These are phyloP conservation scores for Dicyrtoma fusca DNA, from an alignment of 2,888 invertebrate species.

Conservation along the genomic window DNA sequence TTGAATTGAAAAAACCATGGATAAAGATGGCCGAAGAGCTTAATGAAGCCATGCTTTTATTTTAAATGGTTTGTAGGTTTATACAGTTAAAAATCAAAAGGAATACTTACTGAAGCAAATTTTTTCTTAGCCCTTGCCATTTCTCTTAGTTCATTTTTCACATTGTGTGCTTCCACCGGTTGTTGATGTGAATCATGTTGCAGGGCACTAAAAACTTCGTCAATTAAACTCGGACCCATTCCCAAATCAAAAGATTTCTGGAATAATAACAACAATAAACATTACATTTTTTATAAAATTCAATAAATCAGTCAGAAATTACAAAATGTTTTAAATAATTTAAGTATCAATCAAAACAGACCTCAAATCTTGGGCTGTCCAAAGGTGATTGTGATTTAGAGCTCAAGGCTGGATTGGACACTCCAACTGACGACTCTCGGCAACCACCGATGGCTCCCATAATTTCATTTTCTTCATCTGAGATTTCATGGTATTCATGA, in stretches of 20 bases:
- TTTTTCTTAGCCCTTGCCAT: slow-evolving; percentile 63
- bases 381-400: slow-evolving; percentile 57
- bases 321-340: not conserved
- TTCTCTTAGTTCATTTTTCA: slow-evolving; percentile 72
- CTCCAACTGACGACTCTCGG: slow-evolving; percentile 42
- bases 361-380: slow-evolving; percentile 63
- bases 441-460: slow-evolving; percentile 43
- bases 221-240: slow-evolving; percentile 81
- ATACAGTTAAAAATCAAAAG: not conserved
- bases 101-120: slow-evolving; percentile 62
- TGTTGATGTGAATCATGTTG: slow-evolving; percentile 50
- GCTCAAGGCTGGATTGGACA: slow-evolving; percentile 55
- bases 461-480: slow-evolving; percentile 71
- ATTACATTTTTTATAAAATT: not conserved
- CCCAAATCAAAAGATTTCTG: slow-evolving; percentile 69
- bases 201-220: slow-evolving; percentile 78
- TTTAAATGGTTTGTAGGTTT: too few species aligned
- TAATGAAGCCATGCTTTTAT: too few species aligned
- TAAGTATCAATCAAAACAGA: too few species aligned
- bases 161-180: slow-evolving; percentile 66
- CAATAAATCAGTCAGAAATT: not conserved
- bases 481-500: slow-evolving; percentile 82
- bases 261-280: too few species aligned
- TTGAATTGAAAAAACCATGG: not conserved
- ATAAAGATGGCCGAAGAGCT: not conserved